Percentiles rank a stretch among this genome's conserved stretches.
Evolutionary conservation across 2,888 invertebrate species (phyloP).

Genomic region (Pilophorus perplexus): DNA sequence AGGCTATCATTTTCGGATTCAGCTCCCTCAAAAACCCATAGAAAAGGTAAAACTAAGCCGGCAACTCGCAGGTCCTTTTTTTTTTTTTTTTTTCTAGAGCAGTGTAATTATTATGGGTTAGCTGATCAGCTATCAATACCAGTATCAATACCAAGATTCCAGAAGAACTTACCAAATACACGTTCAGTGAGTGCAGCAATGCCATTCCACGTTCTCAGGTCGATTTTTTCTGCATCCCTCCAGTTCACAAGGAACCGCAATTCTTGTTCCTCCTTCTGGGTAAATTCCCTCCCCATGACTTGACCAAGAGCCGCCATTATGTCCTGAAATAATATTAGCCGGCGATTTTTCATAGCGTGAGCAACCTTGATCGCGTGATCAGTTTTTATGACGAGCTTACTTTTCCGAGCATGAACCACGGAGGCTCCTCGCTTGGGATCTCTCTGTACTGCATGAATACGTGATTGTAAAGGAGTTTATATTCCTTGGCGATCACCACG

Average conservation of each 20-base stretch:
- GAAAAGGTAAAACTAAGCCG: too few species aligned
- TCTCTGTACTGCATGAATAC: slow-evolving; percentile 55
- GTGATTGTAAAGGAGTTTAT: slow-evolving; percentile 59
- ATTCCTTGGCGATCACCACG: slow-evolving; percentile 62
- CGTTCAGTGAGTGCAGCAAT: slow-evolving; percentile 75
- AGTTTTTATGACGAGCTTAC: too few species aligned
- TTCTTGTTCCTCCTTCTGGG: slow-evolving; percentile 55
- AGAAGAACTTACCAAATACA: slow-evolving; percentile 55
- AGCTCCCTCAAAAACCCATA: too few species aligned
- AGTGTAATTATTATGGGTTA: not conserved
- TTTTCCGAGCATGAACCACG: slow-evolving; percentile 34
- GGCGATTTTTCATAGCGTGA: too few species aligned
- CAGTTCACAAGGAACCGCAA: slow-evolving; percentile 59
- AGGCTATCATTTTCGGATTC: too few species aligned
- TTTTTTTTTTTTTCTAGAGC: too few species aligned
- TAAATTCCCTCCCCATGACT: slow-evolving; percentile 65
- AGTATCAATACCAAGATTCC: not conserved
- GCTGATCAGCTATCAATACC: too few species aligned
- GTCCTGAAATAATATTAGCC: slow-evolving; percentile 56
- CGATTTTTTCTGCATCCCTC: slow-evolving; percentile 57
- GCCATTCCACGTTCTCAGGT: slow-evolving; percentile 76
- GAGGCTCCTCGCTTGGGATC: slow-evolving; percentile 49
- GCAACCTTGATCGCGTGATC: too few species aligned
- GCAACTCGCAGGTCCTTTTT: too few species aligned
- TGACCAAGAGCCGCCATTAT: slow-evolving; percentile 59